Evolutionary conservation across 2,113 vertebrate species (phyloP), one percentile per base, ranked within the genome.

Genomic region (Corythornis cristatus): DNA sequence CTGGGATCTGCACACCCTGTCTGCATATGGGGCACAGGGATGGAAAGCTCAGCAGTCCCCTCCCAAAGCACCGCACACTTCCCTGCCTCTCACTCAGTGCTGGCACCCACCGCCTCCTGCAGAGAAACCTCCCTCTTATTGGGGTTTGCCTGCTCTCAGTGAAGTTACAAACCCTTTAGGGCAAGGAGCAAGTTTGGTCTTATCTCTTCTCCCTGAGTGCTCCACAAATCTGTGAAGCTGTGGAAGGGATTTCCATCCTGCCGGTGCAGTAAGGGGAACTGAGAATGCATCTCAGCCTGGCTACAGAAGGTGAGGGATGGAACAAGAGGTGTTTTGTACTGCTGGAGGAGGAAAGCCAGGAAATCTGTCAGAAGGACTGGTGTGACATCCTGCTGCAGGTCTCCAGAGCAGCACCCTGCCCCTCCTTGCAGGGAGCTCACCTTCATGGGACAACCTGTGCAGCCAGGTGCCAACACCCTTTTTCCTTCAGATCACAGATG

Each of bases 211-310:
- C 78, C 66, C 61, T 20, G 68, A 92, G 23, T 11, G 0, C 3
- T 3, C 58, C 0, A 0, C 89, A 80, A 23, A 54, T 48, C 57
- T 0, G 0, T 12, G n/a, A 68, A 68, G 80, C 35, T 35, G 9
- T 22, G 60, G 40, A 8, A 80, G 29, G 45, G 50, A 70, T 73
- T 86, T 76, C 76, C 58, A 65, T 60, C 58, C 68, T 56, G 54
- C 45, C 2, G 1, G 29, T 28, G 45, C 2, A 7, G 33, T 33
- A 42, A 19, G 3, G 7, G 80, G 58, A 82, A 45, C 62, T 2
- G 15, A 67, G 80, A 76, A 80, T 40, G 35, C 3, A 3, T 45
- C 18, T 50, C 71, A 26, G 70, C 82, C 74, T 48, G n/a, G n/a
- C 65, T 81, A 13, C 53, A 51, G 54, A 35, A 20, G 51, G 56